These are phyloP conservation scores for Isotomurus palustris DNA, from an alignment of 2,888 invertebrate genomes.

Conservation along the genomic window DNA sequence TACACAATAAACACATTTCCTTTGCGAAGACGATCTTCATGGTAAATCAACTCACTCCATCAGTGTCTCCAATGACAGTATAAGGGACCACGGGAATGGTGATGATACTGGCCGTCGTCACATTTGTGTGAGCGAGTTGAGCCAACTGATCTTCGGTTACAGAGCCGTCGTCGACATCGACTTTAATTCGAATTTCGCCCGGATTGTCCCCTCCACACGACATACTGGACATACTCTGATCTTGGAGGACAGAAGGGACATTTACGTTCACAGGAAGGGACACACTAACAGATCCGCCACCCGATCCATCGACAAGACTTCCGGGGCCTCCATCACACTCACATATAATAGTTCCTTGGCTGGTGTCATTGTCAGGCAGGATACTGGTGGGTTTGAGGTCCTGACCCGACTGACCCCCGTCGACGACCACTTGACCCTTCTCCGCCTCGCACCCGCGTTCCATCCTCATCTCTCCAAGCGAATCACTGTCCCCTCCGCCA, in stretches of 20 bases:
- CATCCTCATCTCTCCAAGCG: conserved; percentile 10
- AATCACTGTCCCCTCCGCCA: too few relatives aligned
- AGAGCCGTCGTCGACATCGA: conserved; percentile 30
- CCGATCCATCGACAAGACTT: conserved; percentile 27
- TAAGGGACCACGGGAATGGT: conserved; percentile 45
- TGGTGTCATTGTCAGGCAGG: conserved; percentile 6
- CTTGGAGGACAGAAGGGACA: conserved; percentile 25
- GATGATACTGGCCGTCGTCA: conserved; percentile 42
- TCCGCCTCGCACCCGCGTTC: conserved; percentile 1
- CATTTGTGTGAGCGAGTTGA: conserved; percentile 40
- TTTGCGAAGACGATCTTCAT: background rate
- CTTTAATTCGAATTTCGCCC: conserved; percentile 34
- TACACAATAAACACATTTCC: background rate
- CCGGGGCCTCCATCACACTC: conserved; percentile 14
- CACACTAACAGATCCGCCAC: conserved; percentile 26
- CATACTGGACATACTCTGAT: conserved; percentile 23
- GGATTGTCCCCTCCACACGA: conserved; percentile 16
- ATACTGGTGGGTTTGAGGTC: conserved; percentile 2
- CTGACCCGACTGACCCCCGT: background rate
- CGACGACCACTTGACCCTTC: conserved; percentile 5
- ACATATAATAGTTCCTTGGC: conserved; percentile 8
- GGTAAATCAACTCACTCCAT: conserved; percentile 31
- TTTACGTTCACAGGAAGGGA: conserved; percentile 33
- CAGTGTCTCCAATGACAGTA: conserved; percentile 42
- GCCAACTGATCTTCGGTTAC: conserved; percentile 29